phyloP scores from a whole-genome alignment of 2,888 invertebrate species.

The Bedellia somnulentella region DNA sequence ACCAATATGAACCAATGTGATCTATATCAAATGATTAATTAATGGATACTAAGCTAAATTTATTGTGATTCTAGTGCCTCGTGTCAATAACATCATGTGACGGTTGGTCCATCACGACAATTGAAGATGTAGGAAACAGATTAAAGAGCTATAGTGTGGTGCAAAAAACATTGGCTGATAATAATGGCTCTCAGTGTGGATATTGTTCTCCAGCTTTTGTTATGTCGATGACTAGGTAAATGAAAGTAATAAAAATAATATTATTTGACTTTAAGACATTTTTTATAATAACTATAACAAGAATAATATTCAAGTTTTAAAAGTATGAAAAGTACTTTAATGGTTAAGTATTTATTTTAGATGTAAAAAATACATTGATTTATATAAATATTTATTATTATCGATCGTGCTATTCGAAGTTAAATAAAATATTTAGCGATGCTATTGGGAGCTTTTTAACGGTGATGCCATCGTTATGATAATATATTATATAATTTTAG shows the following conservation, averaged over 20 bases:
- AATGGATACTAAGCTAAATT: not conserved
- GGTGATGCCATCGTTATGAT: no score
- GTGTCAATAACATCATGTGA: conserved; percentile 52
- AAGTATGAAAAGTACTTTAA: not conserved
- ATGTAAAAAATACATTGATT: not conserved
- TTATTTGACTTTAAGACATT: not conserved
- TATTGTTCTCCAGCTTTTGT: conserved; percentile 56
- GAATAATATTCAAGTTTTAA: not conserved
- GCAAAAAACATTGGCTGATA: conserved; percentile 58
- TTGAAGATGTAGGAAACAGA: conserved; percentile 71
- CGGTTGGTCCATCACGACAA: conserved; percentile 68
- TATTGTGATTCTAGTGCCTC: conserved; percentile 35
- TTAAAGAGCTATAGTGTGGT: conserved; percentile 64
- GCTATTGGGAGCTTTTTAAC: conserved; percentile 4
- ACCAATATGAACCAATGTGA: no score
- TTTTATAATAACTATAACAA: not conserved
- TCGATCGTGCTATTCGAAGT: not conserved
- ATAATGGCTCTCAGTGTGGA: conserved; percentile 70
- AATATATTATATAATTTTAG: conserved; percentile 23
- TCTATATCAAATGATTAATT: not conserved
- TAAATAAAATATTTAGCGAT: not conserved
- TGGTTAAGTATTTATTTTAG: not conserved
- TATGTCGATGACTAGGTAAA: conserved; percentile 33
- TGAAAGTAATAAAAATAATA: not conserved
- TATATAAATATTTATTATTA: not conserved